These are phyloP conservation scores for Sceliomorpha sp. DNA, from an alignment of 2,888 invertebrate species.

Conservation along the genomic window DNA sequence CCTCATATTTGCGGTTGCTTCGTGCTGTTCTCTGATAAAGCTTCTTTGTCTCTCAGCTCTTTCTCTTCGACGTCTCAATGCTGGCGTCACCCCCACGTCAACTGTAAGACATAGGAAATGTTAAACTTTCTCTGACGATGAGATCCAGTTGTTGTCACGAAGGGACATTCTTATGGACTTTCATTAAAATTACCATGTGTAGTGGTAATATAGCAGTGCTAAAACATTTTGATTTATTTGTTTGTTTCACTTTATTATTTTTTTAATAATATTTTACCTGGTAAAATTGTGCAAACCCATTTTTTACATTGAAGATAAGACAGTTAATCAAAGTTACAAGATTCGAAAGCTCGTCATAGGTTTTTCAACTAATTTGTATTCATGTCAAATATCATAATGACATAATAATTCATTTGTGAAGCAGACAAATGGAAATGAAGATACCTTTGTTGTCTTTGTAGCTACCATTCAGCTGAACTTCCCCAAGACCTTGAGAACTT, in stretches of 20 bases:
- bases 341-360: too few relatives aligned
- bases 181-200: constrained; percentile 30
- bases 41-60: constrained; percentile 92
- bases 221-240: too few relatives aligned
- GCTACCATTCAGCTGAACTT: constrained; percentile 82
- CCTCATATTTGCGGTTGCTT: constrained; percentile 83
- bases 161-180: constrained; percentile 3
- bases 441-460: constrained; percentile 83
- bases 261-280: too few relatives aligned
- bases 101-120: constrained; percentile 62
- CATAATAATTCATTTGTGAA: constrained; percentile 10
- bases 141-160: constrained; percentile 22
- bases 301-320: too few relatives aligned
- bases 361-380: too few relatives aligned
- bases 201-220: too few relatives aligned
- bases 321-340: background rate
- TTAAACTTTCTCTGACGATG: constrained; percentile 40
- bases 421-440: constrained; percentile 30
- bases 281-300: too few relatives aligned
- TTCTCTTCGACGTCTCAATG: constrained; percentile 89
- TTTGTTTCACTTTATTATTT: too few relatives aligned
- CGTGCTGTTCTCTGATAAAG: constrained; percentile 91
- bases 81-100: constrained; percentile 90
- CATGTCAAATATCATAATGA: constrained; percentile 24
- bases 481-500: constrained; percentile 82